Evolutionary conservation across 2,797 vertebrate species (phyloP), one percentile per base, ranked within the genome.

Genomic region (Lagodon rhomboides): DNA sequence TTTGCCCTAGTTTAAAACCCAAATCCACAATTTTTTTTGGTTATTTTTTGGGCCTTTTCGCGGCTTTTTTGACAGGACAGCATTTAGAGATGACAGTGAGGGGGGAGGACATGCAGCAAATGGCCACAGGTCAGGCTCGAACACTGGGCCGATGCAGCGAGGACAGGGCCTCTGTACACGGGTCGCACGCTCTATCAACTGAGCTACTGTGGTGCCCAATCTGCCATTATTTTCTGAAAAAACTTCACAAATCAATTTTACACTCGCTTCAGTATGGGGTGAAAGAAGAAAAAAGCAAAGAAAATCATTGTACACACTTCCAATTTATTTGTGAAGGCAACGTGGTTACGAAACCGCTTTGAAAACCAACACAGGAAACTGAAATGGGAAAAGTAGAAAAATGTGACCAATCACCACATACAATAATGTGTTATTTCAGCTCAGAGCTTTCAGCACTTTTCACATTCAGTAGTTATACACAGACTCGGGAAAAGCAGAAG

Each of bases 351-450:
- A 74, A 73, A 56, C 63, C 18, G 5, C 53, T 73, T 55, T 54
- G 0, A 73, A 76, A 74, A 16, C 47, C 68, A 68, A 51, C 73
- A 75, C 25, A 67, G 59, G 46, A 88, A 69, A 62, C 27, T 41
- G 66, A 74, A 77, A 53, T 46, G 44, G 68, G 47, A 85, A 84
- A 64, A 12, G 12, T 3, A 55, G 41, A 22, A 73, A 17, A 62
- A 51, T 75, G 16, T 78, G 38, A 73, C 60, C 27, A 68, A 58
- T 22, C 49, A 44, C 43, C 54, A 51, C 70, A 75, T 22, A 47
- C 65, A 18, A 25, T 4, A 54, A 59, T 11, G 15, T 51, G 6
- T 50, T 44, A 0, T 55, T 47, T 51, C 54, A 62, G 30, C n/a
- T 69, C n/a, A n/a, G 16, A 72, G 22, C 13, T 44, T 75, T 53